A percentile compares a stretch with the other conserved stretches of the same genome.
Conservation (phyloP, 2,797 vertebrate genomes). For the Saxicola maurus region DNA sequence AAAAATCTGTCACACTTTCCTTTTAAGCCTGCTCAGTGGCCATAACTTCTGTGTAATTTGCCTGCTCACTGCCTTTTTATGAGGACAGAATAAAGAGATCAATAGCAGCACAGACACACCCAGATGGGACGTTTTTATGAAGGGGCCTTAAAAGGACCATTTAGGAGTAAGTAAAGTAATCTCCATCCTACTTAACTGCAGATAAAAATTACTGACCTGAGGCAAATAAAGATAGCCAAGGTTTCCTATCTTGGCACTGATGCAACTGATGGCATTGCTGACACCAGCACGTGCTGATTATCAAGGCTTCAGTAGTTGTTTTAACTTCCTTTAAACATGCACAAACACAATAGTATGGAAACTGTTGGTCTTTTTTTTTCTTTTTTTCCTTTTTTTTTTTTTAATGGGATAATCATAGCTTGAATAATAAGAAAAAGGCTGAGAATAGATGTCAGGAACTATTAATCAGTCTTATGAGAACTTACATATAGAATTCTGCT, state of each 20-base stretch:
- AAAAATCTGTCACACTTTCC: neutral
- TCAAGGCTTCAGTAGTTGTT: neutral
- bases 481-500: neutral
- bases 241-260: neutral
- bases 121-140: neutral
- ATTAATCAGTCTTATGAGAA: neutral
- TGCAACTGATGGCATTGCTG: neutral
- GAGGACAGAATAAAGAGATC: constrained; percentile 37
- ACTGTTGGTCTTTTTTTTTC: neutral
- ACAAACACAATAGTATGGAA: neutral
- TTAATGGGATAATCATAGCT: neutral
- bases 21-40: constrained; percentile 1
- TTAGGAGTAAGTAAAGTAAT: constrained; percentile 33
- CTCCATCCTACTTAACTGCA: neutral
- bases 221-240: neutral
- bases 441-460: neutral
- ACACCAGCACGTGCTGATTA: neutral
- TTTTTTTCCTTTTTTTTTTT: neutral
- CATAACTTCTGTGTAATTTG: constrained; percentile 45
- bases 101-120: neutral
- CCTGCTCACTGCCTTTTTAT: constrained; percentile 14
- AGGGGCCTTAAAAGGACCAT: constrained; percentile 1
- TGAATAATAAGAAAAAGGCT: neutral
- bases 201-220: neutral
- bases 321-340: neutral